These are phyloP conservation scores for Gambusia yucatana DNA, from an alignment of 2,797 vertebrate genomes.

Conservation along the genomic window DNA sequence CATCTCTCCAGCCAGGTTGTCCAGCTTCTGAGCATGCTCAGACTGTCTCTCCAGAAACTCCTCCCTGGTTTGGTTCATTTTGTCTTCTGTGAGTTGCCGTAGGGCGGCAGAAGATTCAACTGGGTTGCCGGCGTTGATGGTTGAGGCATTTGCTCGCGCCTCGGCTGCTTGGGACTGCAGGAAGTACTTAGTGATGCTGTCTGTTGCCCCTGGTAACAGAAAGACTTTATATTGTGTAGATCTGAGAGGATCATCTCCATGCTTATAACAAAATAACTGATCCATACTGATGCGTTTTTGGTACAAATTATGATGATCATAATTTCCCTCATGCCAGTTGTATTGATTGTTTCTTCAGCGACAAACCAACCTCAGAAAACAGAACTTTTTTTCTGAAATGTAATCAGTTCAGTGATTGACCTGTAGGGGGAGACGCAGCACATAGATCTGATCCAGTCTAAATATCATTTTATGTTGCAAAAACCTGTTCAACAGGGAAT, in stretches of 20 bases:
- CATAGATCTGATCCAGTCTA: neutral
- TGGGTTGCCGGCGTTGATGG: constrained; percentile 69
- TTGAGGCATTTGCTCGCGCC: constrained; percentile 86
- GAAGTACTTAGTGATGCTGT: constrained; percentile 91
- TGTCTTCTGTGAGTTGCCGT: constrained; percentile 83
- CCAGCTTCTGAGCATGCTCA: constrained; percentile 87
- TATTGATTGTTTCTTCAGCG: neutral
- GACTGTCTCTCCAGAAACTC: constrained; percentile 85
- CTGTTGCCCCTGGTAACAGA: constrained; percentile 86
- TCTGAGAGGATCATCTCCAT: neutral
- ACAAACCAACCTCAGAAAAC: neutral
- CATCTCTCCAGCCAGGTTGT: constrained; percentile 91
- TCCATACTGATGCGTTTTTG: neutral
- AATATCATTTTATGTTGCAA: neutral
- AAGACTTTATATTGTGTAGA: neutral
- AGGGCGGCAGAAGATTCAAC: constrained; percentile 81
- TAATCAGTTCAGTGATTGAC: neutral
- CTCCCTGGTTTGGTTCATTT: constrained; percentile 82
- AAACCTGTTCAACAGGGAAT: neutral
- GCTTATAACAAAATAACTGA: neutral
- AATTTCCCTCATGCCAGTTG: neutral
- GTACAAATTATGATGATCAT: neutral
- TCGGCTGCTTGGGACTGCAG: constrained; percentile 90
- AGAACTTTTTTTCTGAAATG: neutral
- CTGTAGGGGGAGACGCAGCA: neutral